Conservation (phyloP, 2,797 vertebrate species). For the Anguilla megastoma region DNA sequence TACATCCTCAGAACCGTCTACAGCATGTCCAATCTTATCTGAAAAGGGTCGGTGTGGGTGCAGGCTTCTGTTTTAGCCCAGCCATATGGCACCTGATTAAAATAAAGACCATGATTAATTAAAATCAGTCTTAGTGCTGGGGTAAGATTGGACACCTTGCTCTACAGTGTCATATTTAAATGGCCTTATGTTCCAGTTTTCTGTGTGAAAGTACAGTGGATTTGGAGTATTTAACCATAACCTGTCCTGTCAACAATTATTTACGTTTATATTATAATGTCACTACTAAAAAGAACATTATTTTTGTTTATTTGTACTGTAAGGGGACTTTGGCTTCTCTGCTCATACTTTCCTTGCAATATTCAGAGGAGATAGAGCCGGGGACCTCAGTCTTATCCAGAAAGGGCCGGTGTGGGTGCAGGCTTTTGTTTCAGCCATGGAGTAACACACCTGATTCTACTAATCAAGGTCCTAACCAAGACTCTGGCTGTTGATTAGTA, state of each 20-base stretch:
- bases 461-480: too few relatives aligned
- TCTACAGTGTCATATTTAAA: too few relatives aligned
- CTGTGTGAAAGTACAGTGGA: background rate
- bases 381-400: too few relatives aligned
- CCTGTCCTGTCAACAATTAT: background rate
- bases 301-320: background rate
- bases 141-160: background rate
- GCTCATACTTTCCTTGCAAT: background rate
- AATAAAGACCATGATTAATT: background rate
- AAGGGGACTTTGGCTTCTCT: background rate
- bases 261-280: background rate
- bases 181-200: background rate
- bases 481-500: too few relatives aligned
- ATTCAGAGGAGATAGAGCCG: background rate
- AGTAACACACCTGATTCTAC: too few relatives aligned
- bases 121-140: background rate
- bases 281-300: too few relatives aligned
- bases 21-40: background rate
- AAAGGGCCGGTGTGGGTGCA: too few relatives aligned
- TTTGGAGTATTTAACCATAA: background rate
- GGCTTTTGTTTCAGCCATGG: too few relatives aligned
- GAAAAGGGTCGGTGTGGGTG: background rate
- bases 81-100: background rate
- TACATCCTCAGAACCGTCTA: background rate
- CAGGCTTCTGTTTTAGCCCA: background rate